phyloP scores from a whole-genome alignment of 2,113 vertebrate species.

The Misgurnus mizolepis region DNA sequence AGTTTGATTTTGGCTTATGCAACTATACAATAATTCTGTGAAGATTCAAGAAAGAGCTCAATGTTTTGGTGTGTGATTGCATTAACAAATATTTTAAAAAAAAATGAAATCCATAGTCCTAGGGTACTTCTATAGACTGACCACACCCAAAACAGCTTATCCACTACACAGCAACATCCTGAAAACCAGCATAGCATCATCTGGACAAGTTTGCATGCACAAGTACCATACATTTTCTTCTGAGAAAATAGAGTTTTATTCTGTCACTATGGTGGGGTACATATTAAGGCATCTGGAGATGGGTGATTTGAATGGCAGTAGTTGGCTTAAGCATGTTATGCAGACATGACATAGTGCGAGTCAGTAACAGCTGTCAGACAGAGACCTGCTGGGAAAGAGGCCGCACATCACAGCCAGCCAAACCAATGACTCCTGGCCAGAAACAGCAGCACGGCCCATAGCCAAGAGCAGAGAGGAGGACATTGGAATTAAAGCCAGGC shows the following conservation, averaged over 20 bases:
- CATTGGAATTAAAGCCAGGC: slow-evolving; percentile 5
- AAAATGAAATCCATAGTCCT: too few relatives aligned
- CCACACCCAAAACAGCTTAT: too few relatives aligned
- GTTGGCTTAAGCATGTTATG: slow-evolving; percentile 18
- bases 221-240: too few relatives aligned
- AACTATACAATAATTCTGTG: slow-evolving; percentile 31
- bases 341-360: slow-evolving; percentile 9
- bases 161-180: too few relatives aligned
- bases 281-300: background rate
- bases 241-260: too few relatives aligned
- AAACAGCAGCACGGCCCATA: slow-evolving; percentile 25
- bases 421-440: slow-evolving; percentile 36
- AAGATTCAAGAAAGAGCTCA: slow-evolving; percentile 22
- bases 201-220: too few relatives aligned
- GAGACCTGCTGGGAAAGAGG: slow-evolving; percentile 37
- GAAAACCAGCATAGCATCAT: too few relatives aligned
- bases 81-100: too few relatives aligned
- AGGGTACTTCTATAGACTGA: too few relatives aligned
- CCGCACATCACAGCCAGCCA: slow-evolving; percentile 33
- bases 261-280: background rate
- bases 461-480: slow-evolving; percentile 20
- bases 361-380: slow-evolving; percentile 44
- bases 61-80: background rate
- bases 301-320: slow-evolving; percentile 18
- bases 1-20: slow-evolving; percentile 29